These are phyloP conservation scores for Phyllostomus discolor DNA, from an alignment of 2,113 vertebrate species.

Conservation along the genomic window DNA sequence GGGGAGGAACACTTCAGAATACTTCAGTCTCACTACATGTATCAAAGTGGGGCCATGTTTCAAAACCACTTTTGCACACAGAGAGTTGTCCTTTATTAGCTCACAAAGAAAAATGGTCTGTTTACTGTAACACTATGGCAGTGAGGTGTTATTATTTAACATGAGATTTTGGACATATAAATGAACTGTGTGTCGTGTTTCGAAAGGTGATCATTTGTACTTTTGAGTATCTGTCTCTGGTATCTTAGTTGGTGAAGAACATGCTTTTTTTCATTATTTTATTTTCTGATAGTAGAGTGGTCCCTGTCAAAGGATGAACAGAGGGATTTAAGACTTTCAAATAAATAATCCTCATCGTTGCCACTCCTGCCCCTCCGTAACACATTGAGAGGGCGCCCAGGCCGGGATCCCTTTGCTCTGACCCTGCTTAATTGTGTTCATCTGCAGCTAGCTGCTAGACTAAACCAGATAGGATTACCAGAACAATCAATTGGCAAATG, in stretches of 20 bases:
- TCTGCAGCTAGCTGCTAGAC: background rate
- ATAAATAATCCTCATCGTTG: conserved; percentile 23
- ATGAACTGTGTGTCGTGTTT: background rate
- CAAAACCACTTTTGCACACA: background rate
- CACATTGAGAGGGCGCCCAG: background rate
- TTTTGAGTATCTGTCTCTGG: background rate
- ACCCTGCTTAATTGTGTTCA: background rate
- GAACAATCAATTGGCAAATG: conserved; percentile 20
- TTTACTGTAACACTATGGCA: background rate
- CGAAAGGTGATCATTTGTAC: background rate
- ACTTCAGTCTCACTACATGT: background rate
- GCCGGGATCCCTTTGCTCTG: background rate
- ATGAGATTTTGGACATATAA: background rate
- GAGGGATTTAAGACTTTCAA: background rate
- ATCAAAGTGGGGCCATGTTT: background rate
- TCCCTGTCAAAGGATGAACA: background rate
- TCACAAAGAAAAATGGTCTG: background rate
- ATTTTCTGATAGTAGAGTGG: background rate
- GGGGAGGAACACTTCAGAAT: background rate
- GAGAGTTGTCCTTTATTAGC: background rate
- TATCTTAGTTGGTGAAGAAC: background rate
- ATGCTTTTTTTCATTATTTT: background rate
- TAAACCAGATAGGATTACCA: conserved; percentile 15
- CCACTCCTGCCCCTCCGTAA: background rate
- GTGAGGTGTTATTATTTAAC: background rate